Percentiles rank a stretch among this genome's conserved stretches.
These are phyloP conservation scores for Lathronympha strigana DNA, from an alignment of 2,888 invertebrate genomes.

Conservation along the genomic window DNA sequence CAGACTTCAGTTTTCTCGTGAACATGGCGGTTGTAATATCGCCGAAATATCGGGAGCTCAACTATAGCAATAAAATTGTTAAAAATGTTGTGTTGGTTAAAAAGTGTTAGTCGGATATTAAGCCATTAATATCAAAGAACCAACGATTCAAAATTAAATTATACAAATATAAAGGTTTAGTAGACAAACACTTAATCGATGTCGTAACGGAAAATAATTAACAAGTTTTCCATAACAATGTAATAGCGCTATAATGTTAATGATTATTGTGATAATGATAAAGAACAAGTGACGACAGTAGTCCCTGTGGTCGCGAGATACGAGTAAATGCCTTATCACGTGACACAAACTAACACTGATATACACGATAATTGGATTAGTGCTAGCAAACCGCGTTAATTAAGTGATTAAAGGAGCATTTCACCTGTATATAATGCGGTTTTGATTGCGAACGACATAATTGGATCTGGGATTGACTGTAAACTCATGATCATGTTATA, in stretches of 20 bases:
- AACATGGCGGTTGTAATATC: too few relatives aligned
- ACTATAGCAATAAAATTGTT: too few relatives aligned
- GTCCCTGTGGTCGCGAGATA: conserved; percentile 55
- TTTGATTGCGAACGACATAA: conserved; percentile 29
- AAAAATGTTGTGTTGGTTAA: too few relatives aligned
- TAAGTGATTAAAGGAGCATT: conserved; percentile 37
- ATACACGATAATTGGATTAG: conserved; percentile 55
- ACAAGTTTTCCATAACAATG: background rate
- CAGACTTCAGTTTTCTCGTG: too few relatives aligned
- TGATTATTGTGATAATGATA: background rate
- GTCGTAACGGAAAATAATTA: background rate
- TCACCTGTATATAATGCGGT: conserved; percentile 27
- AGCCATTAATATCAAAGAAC: too few relatives aligned
- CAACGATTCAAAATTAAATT: too few relatives aligned
- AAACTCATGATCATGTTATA: background rate
- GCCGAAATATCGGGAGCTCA: too few relatives aligned
- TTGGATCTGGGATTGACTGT: conserved; percentile 1
- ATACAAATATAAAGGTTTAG: too few relatives aligned
- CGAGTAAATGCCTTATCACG: conserved; percentile 58
- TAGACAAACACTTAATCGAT: too few relatives aligned
- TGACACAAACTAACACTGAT: conserved; percentile 51
- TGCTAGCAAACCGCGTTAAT: conserved; percentile 47
- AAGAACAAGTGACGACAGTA: conserved; percentile 53
- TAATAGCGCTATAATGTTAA: background rate
- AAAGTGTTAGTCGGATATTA: too few relatives aligned